Conservation (phyloP, 2,888 invertebrate genomes). For the Argyra leucocephala region DNA sequence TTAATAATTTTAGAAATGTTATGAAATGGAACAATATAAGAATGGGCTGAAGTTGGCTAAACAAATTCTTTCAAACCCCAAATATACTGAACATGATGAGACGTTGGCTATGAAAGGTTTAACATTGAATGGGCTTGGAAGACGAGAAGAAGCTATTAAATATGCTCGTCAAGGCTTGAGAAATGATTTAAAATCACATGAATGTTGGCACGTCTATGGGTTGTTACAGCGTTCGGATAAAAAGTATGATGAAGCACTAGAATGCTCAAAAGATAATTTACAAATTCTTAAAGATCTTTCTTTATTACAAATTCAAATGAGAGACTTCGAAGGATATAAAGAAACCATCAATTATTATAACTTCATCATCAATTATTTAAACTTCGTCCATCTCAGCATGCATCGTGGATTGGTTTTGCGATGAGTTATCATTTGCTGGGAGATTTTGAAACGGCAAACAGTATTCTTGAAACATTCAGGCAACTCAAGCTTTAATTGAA, state of each 20-base stretch:
- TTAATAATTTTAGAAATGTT: slow-evolving; percentile 81
- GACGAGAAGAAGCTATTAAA: slow-evolving; percentile 97
- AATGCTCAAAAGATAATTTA: slow-evolving; percentile 97
- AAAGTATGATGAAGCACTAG: slow-evolving; percentile 99
- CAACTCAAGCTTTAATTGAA: slow-evolving; percentile 60
- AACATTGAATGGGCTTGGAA: slow-evolving; percentile 91
- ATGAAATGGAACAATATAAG: slow-evolving; percentile 99
- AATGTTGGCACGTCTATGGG: slow-evolving; percentile 99
- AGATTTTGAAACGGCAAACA: slow-evolving; percentile 94
- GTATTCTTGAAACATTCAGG: slow-evolving; percentile 89
- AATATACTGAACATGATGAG: slow-evolving; percentile 96
- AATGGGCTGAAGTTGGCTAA: slow-evolving; percentile 99
- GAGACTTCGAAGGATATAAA: slow-evolving; percentile 97
- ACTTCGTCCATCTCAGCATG: slow-evolving; percentile 90
- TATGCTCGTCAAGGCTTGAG: slow-evolving; percentile 89
- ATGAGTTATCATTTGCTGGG: slow-evolving; percentile 96
- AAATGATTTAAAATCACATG: slow-evolving; percentile 93
- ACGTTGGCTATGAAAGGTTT: slow-evolving; percentile 99
- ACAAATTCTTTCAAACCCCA: slow-evolving; percentile 93
- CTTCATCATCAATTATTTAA: slow-evolving; percentile 91
- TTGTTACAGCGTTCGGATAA: slow-evolving; percentile 92
- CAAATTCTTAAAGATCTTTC: slow-evolving; percentile 97
- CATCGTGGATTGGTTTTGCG: slow-evolving; percentile 99
- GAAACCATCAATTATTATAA: too few relatives aligned
- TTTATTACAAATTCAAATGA: slow-evolving; percentile 95